Evolutionary conservation across 2,888 invertebrate species (phyloP).

Genomic region (Hecatera dysodea): DNA sequence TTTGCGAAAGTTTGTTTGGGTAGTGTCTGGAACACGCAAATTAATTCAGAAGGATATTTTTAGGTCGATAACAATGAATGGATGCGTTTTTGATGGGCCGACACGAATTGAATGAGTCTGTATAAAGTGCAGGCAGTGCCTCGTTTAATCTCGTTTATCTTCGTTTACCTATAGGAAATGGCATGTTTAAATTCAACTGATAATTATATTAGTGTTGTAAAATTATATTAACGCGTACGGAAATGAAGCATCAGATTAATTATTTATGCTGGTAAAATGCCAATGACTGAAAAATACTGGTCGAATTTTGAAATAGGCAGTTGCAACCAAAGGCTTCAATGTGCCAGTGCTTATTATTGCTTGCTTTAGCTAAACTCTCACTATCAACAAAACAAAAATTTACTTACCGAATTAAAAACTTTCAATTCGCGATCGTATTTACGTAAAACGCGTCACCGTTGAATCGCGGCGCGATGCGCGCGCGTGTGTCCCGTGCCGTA

Average conservation of each 20-base stretch:
- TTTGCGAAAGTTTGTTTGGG: background rate
- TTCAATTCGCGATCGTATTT: conserved; percentile 65
- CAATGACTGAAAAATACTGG: background rate
- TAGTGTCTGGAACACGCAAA: conserved; percentile 1
- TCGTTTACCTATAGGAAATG: background rate
- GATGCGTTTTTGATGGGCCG: conserved; percentile 26
- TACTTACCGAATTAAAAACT: conserved; percentile 71
- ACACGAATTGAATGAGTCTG: conserved; percentile 1
- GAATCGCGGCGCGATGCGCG: conserved; percentile 44
- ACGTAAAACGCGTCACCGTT: conserved; percentile 49
- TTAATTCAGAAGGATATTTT: background rate
- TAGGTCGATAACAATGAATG: background rate
- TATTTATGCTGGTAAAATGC: background rate
- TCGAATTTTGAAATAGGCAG: background rate
- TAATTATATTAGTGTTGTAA: background rate
- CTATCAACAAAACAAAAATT: background rate
- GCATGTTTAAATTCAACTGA: background rate
- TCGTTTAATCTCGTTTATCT: conserved; percentile 2
- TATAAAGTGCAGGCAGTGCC: background rate
- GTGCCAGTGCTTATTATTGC: background rate
- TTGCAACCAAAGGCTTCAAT: background rate
- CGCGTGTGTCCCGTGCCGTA: conserved; percentile 73
- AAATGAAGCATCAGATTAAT: background rate
- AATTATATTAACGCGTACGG: background rate
- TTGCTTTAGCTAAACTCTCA: background rate